Percentiles rank a stretch among this genome's conserved stretches.
phyloP scores from a whole-genome alignment of 2,113 vertebrate species.

The Labeo catla region DNA sequence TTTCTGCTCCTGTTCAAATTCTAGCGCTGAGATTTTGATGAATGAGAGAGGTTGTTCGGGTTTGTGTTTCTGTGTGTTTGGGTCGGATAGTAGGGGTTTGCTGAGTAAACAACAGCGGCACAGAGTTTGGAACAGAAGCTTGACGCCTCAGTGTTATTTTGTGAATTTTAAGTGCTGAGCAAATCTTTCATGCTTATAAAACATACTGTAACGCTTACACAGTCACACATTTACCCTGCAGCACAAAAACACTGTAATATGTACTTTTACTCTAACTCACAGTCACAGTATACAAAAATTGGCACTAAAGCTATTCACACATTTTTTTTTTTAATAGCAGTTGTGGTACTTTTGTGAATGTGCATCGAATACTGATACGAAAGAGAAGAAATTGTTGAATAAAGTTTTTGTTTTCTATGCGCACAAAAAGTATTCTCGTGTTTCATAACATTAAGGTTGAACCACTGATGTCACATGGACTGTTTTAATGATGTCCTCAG shows the following conservation, averaged over 20 bases:
- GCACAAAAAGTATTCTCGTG: no score
- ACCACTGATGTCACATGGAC: no score
- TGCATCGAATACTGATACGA: no score
- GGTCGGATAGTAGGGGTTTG: neutral
- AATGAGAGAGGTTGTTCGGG: neutral
- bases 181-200: neutral
- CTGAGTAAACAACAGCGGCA: neutral
- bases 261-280: neutral
- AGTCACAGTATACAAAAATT: neutral
- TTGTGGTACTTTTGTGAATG: no score
- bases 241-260: neutral
- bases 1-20: neutral
- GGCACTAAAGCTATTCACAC: no score
- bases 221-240: constrained; percentile 11
- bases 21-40: neutral
- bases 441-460: no score
- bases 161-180: constrained; percentile 28
- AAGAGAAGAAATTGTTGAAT: no score
- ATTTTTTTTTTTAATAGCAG: no score
- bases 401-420: no score
- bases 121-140: constrained; percentile 7
- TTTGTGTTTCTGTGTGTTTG: neutral
- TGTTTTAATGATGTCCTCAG: no score
- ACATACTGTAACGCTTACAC: constrained; percentile 2
- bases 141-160: constrained; percentile 15